Evolutionary conservation across 2,888 invertebrate species (phyloP), one percentile per base, ranked within the genome.

Genomic region (Cephus rjabovi): DNA sequence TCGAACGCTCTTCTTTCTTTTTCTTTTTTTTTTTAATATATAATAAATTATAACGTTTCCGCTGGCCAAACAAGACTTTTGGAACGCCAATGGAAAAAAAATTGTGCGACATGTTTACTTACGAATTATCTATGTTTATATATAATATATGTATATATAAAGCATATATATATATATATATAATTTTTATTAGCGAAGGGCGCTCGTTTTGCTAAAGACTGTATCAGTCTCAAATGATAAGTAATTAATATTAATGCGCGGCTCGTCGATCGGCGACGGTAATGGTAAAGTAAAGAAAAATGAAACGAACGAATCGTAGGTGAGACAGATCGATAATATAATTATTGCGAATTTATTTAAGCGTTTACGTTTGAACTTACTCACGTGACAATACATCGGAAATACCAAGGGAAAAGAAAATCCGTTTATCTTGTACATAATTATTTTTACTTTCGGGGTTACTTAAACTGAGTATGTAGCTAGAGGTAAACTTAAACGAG

Each of bases 171-270:
- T 81, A 40, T 56, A 23, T 81, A 40, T 40, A 56, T 56, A 56
- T 56, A 23, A 23, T 23, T 56, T 56, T 56, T 56, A 56, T 77
- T 78, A 74, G 79, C 79, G 76, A 77, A 75, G 75, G 81, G 75
- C 78, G 76, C 77, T 76, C 74, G 76, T 79, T 77, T 56, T 73
- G 79, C 79, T 73, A 76, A 80, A 79, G 82, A 79, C 81, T 83
- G 80, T 77, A 81, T 83, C 82, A 83, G 82, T 77, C 80, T 81
- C 74, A 76, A 74, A 77, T 76, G 78, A 79, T 71, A 12, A 71
- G 71, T 31, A 34, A 31, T 71, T 71, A 71, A 71, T 31, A 33
- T 31, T 71, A 71, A 71, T 71, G 31, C 31, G 71, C 6, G 33
- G 71, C 71, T 71, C 71, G 71, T 31, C 71, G 71, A 71, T 71